Base-by-base conservation (phyloP, 2,888 invertebrate genomes). In the Amorpha juglandis region DNA sequence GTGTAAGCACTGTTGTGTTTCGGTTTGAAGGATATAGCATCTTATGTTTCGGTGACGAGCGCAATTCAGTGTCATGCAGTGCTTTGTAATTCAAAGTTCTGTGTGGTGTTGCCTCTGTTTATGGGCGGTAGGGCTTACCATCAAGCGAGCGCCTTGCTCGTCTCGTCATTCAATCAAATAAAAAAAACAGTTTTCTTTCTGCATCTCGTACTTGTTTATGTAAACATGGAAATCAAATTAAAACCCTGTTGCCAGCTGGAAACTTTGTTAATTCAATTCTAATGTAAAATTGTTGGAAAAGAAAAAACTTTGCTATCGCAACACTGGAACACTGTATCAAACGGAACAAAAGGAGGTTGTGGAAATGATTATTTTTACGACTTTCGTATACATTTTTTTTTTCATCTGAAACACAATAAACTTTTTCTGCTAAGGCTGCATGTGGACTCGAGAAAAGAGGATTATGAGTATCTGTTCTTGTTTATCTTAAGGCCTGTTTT, bases 281-380 rank as follows among this genome's bases (percentile, higher is more conserved):
- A 47, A 19, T 64, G 50, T 65, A 67, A 65, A 35, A 47, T 48
- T 62, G 27, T 35, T 27, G 38, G n/a, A 27, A 48, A 58, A 62
- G 21, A 55, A 64, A 52, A 52, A 48, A 58, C 66, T n/a, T 62
- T 71, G 67, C 64, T 66, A 68, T 69, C 63, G 52, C 45, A 42
- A 63, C n/a, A 66, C 12, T 27, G n/a, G 45, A 51, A 51, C 66
- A 45, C 14, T 67, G 52, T 63, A 67, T 50, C 66, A 69, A 63
- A 65, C 33, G 33, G 66, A 68, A 67, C 52, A 67, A 68, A 68
- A 50, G 62, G 55, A 66, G 62, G 51, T 27, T 48, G 4, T n/a
- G 38, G n/a, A 50, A 62, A 62, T 50, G 16, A 69, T 67, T 62
- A 63, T 69, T 70, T 65, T 68, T 64, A 69, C 65, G 68, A 62